Evolutionary conservation across 1,140 invertebrate genomes (phyloP), one percentile per base, ranked within the genome.

Genomic region (Coelopa frigida): DNA sequence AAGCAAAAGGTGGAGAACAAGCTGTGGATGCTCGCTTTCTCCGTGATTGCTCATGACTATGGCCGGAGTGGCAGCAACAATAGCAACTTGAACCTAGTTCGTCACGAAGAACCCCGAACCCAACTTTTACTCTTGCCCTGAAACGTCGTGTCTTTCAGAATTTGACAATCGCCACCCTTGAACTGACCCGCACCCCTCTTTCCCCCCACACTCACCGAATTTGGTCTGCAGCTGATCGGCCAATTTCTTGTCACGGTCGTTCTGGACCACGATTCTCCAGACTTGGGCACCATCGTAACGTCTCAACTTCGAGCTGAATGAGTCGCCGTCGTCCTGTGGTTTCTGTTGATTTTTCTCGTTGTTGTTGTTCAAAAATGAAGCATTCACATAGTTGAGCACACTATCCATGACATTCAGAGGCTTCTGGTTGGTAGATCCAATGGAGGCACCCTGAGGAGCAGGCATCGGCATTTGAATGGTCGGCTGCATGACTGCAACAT

Each of bases 201-300:
- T n/a, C n/a, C n/a, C n/a, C 27, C 27, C 8, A 29, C 2, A 61
- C 64, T 49, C 41, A 68, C 66, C 63, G 26, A 57, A 70, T 51
- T 69, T 69, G 5, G 60, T 56, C 46, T 66, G 58, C 39, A 70
- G 45, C 18, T 69, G 61, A 17, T 65, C 57, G 40, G 67, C 66
- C 48, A 61, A 18, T 37, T 59, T 55, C 48, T 54, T 60, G 14
- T 65, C 58, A 53, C 60, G 57, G 58, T 72, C 35, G 50, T 58
- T 63, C 48, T 72, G 70, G 17, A 74, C 71, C 20, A 68, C 57
- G 35, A 78, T 72, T 50, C 77, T 72, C 77, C 76, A 78, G 7
- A 78, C 53, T 58, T 78, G 77, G 14, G 75, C 73, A 4, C 77
- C 76, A 33, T 72, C 70, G 46, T 78, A 78, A 49, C 73, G 63